These are phyloP conservation scores for Caenorhabditis virilis DNA, from an alignment of 2,888 invertebrate species.

Conservation along the genomic window DNA sequence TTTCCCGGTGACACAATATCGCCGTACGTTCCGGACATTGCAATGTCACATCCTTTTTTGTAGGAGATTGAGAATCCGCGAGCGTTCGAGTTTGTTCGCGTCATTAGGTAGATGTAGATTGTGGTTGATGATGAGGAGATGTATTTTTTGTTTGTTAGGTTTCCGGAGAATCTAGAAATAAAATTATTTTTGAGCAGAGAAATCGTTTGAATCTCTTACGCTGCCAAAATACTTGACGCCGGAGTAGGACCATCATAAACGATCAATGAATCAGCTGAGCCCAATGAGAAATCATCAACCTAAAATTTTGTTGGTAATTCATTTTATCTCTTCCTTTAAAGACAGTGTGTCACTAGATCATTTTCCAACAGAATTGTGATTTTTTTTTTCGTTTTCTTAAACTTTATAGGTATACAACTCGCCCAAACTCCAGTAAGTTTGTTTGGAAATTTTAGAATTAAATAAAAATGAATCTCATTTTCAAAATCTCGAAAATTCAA, in stretches of 20 bases:
- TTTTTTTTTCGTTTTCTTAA: too few species aligned
- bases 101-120: slow-evolving; percentile 88
- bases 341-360: too few species aligned
- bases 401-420: too few species aligned
- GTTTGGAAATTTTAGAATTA: too few species aligned
- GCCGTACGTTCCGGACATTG: slow-evolving; percentile 63
- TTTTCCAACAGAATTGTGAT: too few species aligned
- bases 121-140: slow-evolving; percentile 88
- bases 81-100: slow-evolving; percentile 81
- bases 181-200: neutral
- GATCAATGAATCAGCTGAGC: slow-evolving; percentile 79
- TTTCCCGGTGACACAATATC: slow-evolving; percentile 69
- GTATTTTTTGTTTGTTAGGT: slow-evolving; percentile 32
- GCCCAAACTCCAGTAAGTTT: too few species aligned
- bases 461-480: too few species aligned
- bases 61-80: slow-evolving; percentile 89
- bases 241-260: slow-evolving; percentile 89
- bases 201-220: too few species aligned
- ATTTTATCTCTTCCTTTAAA: too few species aligned
- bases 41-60: slow-evolving; percentile 80
- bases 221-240: slow-evolving; percentile 81
- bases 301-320: neutral
- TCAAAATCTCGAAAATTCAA: too few species aligned
- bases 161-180: slow-evolving; percentile 47
- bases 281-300: slow-evolving; percentile 67